Evolutionary conservation across 2,797 vertebrate species (phyloP), one percentile per base, ranked within the genome.

Genomic region (Hydrolagus colliei): DNA sequence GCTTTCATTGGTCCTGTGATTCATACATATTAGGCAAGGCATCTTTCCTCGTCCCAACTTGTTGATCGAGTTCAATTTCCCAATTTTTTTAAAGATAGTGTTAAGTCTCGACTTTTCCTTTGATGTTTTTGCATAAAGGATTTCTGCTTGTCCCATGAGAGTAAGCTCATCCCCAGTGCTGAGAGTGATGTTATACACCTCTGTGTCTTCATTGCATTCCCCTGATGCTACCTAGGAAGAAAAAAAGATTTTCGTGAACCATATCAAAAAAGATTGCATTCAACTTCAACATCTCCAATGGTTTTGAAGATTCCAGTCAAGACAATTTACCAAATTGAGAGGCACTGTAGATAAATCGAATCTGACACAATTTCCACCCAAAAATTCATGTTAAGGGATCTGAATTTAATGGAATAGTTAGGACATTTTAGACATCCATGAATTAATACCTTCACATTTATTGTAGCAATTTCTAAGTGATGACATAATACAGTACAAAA

Each of bases 1-100:
- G 92, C 98, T 99, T 91, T 99, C 98, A 0, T 99, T 99, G 92
- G 98, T 99, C 91, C 98, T 95, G 90, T 99, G 98, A 90, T 99
- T 99, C 98, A 99, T 99, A 92, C 98, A 99, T 87, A 99, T 99
- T 87, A 99, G 93, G 88, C 98, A 99, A 0, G 98, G 98, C 98
- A 99, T 99, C 93, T 99, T 99, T 86, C 98, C 94, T 73, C 96
- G 95, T 0, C 97, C 96, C 0, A 99, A 93, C 89, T 96, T 97
- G 90, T 96, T 95, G 89, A 98, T 97, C 8, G 98, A 98, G 89
- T 99, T 98, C 1, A 99, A 95, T 88, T 98, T 98, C 73, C 98
- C 97, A 0, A 99, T 98, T 91, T 97, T 98, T 90, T 97, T 98
- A 88, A 99, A 98, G 88, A 99, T 98, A 0, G 96, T 98, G 91